phyloP scores from a whole-genome alignment of 2,888 invertebrate species.

The Cryptosula pallasiana region DNA sequence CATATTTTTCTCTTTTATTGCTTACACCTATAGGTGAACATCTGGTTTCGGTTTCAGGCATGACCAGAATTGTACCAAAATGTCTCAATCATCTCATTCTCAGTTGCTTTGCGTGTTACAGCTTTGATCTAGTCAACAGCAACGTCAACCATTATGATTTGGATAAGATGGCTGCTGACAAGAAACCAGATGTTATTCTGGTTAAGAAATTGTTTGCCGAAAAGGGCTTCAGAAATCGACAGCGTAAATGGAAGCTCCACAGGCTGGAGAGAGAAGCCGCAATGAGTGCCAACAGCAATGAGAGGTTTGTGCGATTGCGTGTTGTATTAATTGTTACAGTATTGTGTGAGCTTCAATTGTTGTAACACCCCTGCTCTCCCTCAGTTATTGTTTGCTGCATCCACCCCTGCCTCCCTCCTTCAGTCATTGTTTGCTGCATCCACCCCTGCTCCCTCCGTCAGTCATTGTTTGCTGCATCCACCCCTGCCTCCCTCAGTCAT shows the following conservation, averaged over 20 bases:
- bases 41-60: too few relatives aligned
- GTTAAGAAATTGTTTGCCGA: conserved; percentile 84
- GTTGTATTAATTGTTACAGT: background rate
- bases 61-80: too few relatives aligned
- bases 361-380: background rate
- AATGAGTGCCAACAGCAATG: conserved; percentile 50
- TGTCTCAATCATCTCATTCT: too few relatives aligned
- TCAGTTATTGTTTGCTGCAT: too few relatives aligned
- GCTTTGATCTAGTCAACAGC: conserved; percentile 80
- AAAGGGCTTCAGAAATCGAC: conserved; percentile 65
- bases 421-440: too few relatives aligned
- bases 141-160: conserved; percentile 86
- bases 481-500: too few relatives aligned
- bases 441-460: too few relatives aligned
- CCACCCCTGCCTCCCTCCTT: too few relatives aligned
- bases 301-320: conserved; percentile 46
- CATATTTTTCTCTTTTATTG: too few relatives aligned
- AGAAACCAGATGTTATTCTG: conserved; percentile 80
- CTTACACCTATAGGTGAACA: too few relatives aligned
- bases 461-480: too few relatives aligned
- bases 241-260: conserved; percentile 82
- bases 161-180: conserved; percentile 66
- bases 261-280: conserved; percentile 63
- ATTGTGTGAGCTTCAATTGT: background rate
- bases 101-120: too few relatives aligned